phyloP scores from a whole-genome alignment of 2,888 invertebrate species.

The Onchidella celtica region DNA sequence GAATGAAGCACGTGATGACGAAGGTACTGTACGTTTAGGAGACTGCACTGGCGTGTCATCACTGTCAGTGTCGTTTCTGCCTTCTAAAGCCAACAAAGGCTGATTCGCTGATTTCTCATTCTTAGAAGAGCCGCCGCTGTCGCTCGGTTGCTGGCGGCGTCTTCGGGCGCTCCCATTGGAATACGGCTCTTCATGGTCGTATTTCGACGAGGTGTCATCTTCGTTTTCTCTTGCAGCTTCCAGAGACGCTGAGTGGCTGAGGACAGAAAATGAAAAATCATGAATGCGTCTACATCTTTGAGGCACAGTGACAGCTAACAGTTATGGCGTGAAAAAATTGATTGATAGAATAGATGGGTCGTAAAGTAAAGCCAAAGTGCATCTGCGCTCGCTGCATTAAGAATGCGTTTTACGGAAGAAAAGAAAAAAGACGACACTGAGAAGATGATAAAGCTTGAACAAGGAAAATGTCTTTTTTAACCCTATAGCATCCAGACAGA shows the following conservation, averaged over 20 bases:
- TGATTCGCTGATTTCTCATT: neutral
- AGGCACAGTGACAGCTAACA: no score
- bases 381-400: no score
- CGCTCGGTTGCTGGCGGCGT: constrained; percentile 19
- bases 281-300: no score
- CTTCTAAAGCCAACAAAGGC: constrained; percentile 32
- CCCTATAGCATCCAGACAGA: no score
- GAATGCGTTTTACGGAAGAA: no score
- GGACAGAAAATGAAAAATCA: no score
- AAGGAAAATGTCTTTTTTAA: no score
- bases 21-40: neutral
- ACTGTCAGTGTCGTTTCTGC: constrained; percentile 29
- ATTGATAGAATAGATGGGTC: no score
- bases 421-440: no score
- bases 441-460: no score
- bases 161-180: constrained; percentile 38
- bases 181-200: neutral
- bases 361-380: no score
- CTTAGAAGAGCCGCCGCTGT: neutral
- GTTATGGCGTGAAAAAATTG: no score
- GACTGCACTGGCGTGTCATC: constrained; percentile 18
- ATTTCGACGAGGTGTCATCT: neutral
- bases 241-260: constrained; percentile 12
- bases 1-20: neutral
- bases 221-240: neutral